phyloP scores from a whole-genome alignment of 2,888 invertebrate genomes.

The Leptinotarsa haldemani region DNA sequence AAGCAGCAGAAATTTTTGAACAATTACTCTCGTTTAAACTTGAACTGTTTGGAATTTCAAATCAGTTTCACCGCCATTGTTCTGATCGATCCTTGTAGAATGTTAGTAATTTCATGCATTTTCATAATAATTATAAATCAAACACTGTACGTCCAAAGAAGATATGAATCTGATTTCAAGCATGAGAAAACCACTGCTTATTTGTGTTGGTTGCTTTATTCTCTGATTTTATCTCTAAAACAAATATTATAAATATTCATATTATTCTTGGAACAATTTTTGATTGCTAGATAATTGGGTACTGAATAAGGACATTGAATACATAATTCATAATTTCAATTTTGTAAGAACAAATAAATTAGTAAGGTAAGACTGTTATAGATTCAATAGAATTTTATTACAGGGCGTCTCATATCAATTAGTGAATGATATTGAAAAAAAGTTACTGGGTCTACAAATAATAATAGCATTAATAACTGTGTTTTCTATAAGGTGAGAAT shows the following conservation, averaged over 20 bases:
- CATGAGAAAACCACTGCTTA: background rate
- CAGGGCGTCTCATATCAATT: too few species aligned
- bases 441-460: too few species aligned
- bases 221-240: background rate
- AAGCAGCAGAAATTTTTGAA: background rate
- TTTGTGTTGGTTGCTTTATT: background rate
- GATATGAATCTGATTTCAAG: background rate
- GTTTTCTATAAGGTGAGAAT: too few species aligned
- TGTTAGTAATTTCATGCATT: background rate
- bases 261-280: background rate
- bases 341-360: background rate
- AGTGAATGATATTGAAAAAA: too few species aligned
- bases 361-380: too few species aligned
- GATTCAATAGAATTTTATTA: too few species aligned
- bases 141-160: background rate
- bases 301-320: background rate
- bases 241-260: background rate
- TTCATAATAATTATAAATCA: background rate
- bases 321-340: background rate
- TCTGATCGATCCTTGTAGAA: background rate
- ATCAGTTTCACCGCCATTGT: background rate
- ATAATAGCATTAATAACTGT: too few species aligned
- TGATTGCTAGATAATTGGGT: background rate
- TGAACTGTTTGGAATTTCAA: background rate
- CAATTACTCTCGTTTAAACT: background rate